Percentiles rank a stretch among this genome's conserved stretches.
These are phyloP conservation scores for Etia nguti DNA, from an alignment of 2,113 vertebrate species.

Conservation along the genomic window DNA sequence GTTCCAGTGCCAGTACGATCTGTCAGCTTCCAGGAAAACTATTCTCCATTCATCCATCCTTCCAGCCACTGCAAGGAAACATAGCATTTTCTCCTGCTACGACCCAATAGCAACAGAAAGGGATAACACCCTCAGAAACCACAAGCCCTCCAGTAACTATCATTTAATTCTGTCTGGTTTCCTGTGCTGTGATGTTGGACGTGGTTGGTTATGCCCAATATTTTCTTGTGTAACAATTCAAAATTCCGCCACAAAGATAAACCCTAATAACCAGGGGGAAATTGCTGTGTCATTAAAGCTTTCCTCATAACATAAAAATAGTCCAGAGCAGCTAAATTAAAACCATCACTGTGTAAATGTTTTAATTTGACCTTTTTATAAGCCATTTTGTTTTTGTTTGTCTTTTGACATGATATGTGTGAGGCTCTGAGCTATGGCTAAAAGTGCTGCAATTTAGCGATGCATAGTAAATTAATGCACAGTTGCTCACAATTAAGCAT, in stretches of 20 bases:
- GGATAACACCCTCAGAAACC: constrained; percentile 32
- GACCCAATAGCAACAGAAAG: constrained; percentile 16
- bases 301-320: not conserved
- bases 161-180: constrained; percentile 11
- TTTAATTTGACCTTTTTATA: not conserved
- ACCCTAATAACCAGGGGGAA: not conserved
- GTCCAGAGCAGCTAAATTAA: not conserved
- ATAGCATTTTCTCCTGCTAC: not conserved
- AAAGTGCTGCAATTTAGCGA: constrained; percentile 28
- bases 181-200: not conserved
- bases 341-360: not conserved
- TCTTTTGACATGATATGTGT: not conserved
- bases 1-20: constrained; percentile 1
- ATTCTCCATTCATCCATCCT: not conserved
- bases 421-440: constrained; percentile 17
- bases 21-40: constrained; percentile 14
- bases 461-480: constrained; percentile 42
- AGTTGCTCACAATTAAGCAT: constrained; percentile 53
- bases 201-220: not conserved
- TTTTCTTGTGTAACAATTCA: not conserved
- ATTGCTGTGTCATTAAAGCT: not conserved
- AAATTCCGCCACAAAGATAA: not conserved
- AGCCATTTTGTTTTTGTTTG: constrained; percentile 9
- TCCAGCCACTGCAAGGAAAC: constrained; percentile 34
- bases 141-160: not conserved